Base-by-base conservation (phyloP, 1,140 invertebrate genomes). In the Magallana angulata region DNA sequence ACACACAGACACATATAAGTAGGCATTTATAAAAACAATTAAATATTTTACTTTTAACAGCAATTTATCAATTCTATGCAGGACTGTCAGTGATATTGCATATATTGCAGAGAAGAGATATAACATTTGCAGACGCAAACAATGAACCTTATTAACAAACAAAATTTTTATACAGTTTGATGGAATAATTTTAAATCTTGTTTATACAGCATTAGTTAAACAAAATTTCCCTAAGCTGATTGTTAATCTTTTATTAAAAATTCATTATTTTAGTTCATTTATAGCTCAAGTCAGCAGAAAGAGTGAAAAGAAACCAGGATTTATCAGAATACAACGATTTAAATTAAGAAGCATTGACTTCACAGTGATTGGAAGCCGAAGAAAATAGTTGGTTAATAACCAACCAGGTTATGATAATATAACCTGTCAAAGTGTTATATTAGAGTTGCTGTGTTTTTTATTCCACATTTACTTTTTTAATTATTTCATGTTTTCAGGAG, bases 61-160 rank as follows among this genome's bases (percentile, higher is more conserved):
- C 14, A 64, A 64, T 64, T 64, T 64, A 64, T 64, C 62, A 64
- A 64, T n/a, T 18, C 62, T 64, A n/a, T 64, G 62, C 36, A 48
- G 36, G 36, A 5, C 36, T 48, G 36, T 48, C 36, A 5, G 36
- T 48, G 24, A 24, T 24, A 24, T 24, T 24, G 24, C 24, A 24
- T 48, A 48, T 48, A 48, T 48, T 48, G 2, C 36, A 48, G 36
- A 48, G 36, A 48, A 48, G 36, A 48, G 2, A 48, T 48, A 48
- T 48, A 48, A 48, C 36, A 48, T 5, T 48, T 48, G 36, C 36
- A 48, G 36, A 48, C 36, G 36, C 36, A 18, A 8, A 14, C 9
- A n/a, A n/a, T n/a, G 16, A 7, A 62, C 6, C 60, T 62, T 62
- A 62, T 16, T 0, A 14, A 16, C 24, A 64, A n/a, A 64, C 7